A percentile compares a stretch with the other conserved stretches of the same genome.
phyloP scores from a whole-genome alignment of 1,140 invertebrate genomes.

The Orussus abietinus region DNA sequence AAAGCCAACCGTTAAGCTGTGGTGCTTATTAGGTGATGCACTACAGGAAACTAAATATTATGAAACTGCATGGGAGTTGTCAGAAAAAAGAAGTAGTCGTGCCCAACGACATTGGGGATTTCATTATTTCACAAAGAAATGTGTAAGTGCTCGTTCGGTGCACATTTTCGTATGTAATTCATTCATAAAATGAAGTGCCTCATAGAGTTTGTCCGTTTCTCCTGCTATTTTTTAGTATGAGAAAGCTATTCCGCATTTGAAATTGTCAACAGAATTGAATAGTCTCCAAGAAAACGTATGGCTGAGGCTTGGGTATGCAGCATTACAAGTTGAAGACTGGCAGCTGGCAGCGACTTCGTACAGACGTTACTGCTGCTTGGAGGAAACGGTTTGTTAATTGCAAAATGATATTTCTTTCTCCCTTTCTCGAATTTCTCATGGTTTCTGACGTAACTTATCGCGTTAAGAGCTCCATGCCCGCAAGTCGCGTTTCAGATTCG shows the following conservation, averaged over 20 bases:
- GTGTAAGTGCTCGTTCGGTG: constrained; percentile 45
- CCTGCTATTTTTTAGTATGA: constrained; percentile 64
- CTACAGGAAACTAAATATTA: constrained; percentile 69
- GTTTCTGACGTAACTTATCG: too few species aligned
- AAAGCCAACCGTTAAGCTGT: constrained; percentile 79
- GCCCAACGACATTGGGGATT: constrained; percentile 82
- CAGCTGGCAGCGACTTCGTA: constrained; percentile 80
- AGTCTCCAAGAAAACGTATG: constrained; percentile 79
- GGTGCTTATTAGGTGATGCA: constrained; percentile 86
- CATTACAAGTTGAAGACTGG: constrained; percentile 76
- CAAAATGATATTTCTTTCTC: constrained; percentile 9
- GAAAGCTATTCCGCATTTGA: constrained; percentile 73
- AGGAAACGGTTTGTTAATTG: constrained; percentile 70
- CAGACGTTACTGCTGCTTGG: constrained; percentile 78
- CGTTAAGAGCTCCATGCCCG: too few species aligned
- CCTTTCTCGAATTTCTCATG: too few species aligned
- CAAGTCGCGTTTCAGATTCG: too few species aligned
- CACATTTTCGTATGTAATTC: too few species aligned
- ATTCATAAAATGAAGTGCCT: too few species aligned
- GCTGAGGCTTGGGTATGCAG: constrained; percentile 82
- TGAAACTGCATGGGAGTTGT: constrained; percentile 87
- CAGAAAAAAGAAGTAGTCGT: constrained; percentile 70
- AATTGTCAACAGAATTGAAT: constrained; percentile 79
- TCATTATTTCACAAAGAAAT: constrained; percentile 70
- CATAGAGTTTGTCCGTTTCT: too few species aligned